These are phyloP conservation scores for Bradypus variegatus DNA, from an alignment of 2,797 vertebrate species.

Conservation along the genomic window DNA sequence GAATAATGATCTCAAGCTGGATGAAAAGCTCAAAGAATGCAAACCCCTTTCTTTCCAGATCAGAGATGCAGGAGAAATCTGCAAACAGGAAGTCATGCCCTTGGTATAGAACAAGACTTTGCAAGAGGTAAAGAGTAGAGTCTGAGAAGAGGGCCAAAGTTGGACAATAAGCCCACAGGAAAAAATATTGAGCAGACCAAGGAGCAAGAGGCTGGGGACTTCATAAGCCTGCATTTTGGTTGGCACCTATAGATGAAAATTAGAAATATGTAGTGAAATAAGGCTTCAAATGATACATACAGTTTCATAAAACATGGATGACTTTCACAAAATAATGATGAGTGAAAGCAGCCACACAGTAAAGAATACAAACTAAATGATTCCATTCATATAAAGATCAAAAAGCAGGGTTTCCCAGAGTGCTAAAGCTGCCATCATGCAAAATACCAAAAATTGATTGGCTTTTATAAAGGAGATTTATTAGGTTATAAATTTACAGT, in stretches of 20 bases:
- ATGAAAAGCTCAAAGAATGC: not conserved
- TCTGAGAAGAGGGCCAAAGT: not conserved
- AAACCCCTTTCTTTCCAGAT: not conserved
- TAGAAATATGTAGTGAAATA: not conserved
- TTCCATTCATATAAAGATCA: not conserved
- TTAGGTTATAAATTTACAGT: no score
- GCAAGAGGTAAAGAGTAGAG: not conserved
- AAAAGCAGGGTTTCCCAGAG: not conserved
- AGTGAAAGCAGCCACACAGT: not conserved
- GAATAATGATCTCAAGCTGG: constrained; percentile 8
- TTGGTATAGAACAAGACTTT: not conserved
- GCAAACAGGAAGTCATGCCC: not conserved
- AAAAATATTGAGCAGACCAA: not conserved
- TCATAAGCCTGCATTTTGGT: not conserved
- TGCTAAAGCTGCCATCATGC: no score
- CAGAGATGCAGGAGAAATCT: not conserved
- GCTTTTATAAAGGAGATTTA: no score
- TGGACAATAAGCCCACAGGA: not conserved
- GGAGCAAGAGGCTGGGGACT: not conserved
- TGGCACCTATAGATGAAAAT: not conserved
- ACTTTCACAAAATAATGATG: not conserved
- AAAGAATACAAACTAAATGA: not conserved
- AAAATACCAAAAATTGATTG: no score
- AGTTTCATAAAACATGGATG: not conserved
- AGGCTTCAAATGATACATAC: not conserved